Percentiles rank a stretch among this genome's conserved stretches.
Conservation (phyloP, 2,113 vertebrate genomes). For the Spermophilus dauricus region DNA sequence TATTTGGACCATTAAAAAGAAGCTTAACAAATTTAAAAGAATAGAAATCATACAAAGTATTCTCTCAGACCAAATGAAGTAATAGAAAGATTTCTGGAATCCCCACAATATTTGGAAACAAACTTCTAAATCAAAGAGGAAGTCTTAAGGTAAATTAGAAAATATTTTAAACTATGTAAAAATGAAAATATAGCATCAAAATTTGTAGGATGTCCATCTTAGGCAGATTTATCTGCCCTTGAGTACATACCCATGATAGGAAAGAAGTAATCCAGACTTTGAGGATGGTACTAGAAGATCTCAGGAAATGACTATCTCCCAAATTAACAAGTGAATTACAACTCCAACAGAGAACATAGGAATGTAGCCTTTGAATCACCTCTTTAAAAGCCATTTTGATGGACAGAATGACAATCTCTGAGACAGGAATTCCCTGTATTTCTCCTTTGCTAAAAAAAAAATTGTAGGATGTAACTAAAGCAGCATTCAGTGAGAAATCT, state of each 20-base stretch:
- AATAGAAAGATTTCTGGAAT: neutral
- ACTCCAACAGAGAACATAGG: too few species aligned
- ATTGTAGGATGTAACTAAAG: neutral
- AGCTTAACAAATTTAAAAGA: neutral
- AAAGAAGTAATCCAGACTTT: too few species aligned
- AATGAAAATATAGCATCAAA: conserved; percentile 19
- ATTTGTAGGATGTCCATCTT: neutral
- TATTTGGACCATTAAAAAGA: neutral
- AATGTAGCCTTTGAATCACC: too few species aligned
- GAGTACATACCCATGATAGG: too few species aligned
- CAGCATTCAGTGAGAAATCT: neutral
- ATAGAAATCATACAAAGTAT: conserved; percentile 4
- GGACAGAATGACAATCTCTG: too few species aligned
- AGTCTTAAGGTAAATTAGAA: neutral
- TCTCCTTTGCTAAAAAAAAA: too few species aligned
- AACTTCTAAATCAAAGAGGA: neutral
- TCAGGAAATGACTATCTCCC: too few species aligned
- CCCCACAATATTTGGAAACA: neutral
- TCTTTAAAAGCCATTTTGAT: too few species aligned
- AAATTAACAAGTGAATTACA: too few species aligned
- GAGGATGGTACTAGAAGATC: too few species aligned
- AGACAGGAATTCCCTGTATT: too few species aligned
- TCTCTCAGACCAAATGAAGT: neutral
- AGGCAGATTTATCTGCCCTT: too few species aligned
- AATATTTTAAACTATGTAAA: neutral